Percentiles rank a stretch among this genome's conserved stretches.
These are phyloP conservation scores for Arion vulgaris DNA, from an alignment of 1,140 invertebrate genomes.

Conservation along the genomic window DNA sequence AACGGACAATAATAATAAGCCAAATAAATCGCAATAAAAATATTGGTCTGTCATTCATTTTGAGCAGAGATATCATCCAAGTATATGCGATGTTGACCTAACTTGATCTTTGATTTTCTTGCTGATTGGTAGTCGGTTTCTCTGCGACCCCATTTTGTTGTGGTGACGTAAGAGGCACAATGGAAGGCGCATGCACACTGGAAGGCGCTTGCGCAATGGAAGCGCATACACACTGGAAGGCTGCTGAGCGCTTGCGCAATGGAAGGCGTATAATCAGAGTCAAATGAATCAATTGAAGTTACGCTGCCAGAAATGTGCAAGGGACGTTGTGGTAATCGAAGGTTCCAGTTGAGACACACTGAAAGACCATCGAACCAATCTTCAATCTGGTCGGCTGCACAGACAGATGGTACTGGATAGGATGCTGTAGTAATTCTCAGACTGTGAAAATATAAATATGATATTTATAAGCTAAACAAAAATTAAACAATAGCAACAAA, in stretches of 20 bases:
- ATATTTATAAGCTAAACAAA: too few species aligned
- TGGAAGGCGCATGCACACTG: neutral
- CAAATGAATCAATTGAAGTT: constrained; percentile 42
- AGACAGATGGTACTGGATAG: constrained; percentile 97
- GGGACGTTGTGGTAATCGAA: constrained; percentile 93
- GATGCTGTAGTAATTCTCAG: constrained; percentile 94
- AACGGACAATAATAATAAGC: too few species aligned
- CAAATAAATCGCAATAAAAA: neutral
- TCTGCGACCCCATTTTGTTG: neutral
- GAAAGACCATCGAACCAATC: constrained; percentile 94
- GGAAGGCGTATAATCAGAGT: constrained; percentile 18
- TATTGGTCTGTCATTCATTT: neutral
- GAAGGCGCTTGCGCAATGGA: too few species aligned
- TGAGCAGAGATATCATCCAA: neutral
- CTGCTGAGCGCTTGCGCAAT: neutral
- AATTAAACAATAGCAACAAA: too few species aligned
- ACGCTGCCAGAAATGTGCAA: constrained; percentile 78
- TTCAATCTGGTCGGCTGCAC: constrained; percentile 93
- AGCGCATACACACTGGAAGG: too few species aligned
- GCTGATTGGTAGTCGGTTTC: neutral
- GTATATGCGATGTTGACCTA: neutral
- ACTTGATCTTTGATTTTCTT: neutral
- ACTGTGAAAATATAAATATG: constrained; percentile 74
- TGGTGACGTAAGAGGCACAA: neutral
- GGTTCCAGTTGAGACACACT: constrained; percentile 97